Evolutionary conservation across 2,888 invertebrate species (phyloP).

Genomic region (Scrobipalpa atriplicella): DNA sequence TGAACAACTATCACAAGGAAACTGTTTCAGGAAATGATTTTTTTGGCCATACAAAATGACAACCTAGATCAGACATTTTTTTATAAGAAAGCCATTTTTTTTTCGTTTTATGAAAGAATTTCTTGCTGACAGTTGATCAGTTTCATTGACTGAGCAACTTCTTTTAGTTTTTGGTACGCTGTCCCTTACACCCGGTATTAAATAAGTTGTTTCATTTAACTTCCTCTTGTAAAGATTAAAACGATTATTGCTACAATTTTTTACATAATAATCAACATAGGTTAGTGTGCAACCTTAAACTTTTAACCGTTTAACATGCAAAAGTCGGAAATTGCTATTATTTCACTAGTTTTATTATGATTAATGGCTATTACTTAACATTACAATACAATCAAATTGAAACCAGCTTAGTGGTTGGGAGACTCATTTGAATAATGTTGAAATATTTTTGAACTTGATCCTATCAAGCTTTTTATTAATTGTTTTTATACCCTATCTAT

Average conservation of each 20-base stretch:
- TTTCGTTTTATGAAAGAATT: too few relatives aligned
- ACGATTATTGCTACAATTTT: background rate
- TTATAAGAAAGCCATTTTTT: too few relatives aligned
- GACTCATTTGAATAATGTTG: constrained; percentile 5
- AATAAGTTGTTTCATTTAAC: too few relatives aligned
- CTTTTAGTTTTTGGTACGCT: too few relatives aligned
- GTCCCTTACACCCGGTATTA: too few relatives aligned
- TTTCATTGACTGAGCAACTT: too few relatives aligned
- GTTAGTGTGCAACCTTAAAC: background rate
- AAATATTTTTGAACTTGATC: background rate
- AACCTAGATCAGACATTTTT: too few relatives aligned
- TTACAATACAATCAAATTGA: background rate
- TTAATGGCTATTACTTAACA: constrained; percentile 1
- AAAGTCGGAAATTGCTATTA: constrained; percentile 15
- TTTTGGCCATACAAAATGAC: too few relatives aligned
- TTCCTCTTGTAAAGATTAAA: background rate
- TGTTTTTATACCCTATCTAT: too few relatives aligned
- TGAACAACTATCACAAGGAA: too few relatives aligned
- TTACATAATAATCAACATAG: background rate
- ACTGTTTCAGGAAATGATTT: too few relatives aligned
- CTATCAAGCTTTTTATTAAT: background rate
- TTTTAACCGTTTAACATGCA: constrained; percentile 11
- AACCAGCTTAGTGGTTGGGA: constrained; percentile 1
- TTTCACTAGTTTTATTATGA: constrained; percentile 13
- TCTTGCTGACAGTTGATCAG: too few relatives aligned